These are phyloP conservation scores for Muricea muricata DNA, from an alignment of 92 coral and sea anemone species.

Conservation along the genomic window DNA sequence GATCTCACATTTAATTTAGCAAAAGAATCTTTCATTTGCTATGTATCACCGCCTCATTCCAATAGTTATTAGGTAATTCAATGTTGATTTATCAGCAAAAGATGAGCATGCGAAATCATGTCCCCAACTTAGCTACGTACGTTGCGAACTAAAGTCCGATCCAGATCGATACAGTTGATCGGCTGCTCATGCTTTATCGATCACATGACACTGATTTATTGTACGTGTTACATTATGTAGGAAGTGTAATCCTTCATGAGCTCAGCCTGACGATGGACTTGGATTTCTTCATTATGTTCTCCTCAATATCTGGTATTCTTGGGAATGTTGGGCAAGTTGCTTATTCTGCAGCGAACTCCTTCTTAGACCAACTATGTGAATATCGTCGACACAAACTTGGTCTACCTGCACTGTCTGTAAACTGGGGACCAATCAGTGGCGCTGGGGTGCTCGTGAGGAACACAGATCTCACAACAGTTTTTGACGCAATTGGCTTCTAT, in stretches of 20 bases:
- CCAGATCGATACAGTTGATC: too few species aligned
- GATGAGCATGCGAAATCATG: too few species aligned
- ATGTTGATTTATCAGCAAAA: too few species aligned
- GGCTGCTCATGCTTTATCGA: too few species aligned
- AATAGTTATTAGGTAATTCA: too few species aligned
- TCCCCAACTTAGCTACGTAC: too few species aligned
- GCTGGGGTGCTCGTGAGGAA: conserved; percentile 65
- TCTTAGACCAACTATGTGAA: conserved; percentile 66
- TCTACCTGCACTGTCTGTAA: conserved; percentile 68
- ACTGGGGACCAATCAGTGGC: conserved; percentile 75
- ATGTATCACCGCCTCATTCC: too few species aligned
- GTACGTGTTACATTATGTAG: too few species aligned
- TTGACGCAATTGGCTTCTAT: conserved; percentile 54
- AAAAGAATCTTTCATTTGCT: too few species aligned
- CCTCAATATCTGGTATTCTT: conserved; percentile 68
- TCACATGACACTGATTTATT: too few species aligned
- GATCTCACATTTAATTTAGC: too few species aligned
- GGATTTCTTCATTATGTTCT: conserved; percentile 75
- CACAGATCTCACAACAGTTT: conserved; percentile 43
- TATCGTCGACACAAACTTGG: conserved; percentile 66
- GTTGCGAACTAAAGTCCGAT: too few species aligned
- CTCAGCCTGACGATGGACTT: conserved; percentile 71
- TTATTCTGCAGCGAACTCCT: conserved; percentile 73
- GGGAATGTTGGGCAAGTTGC: conserved; percentile 74
- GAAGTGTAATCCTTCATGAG: conserved; percentile 60